Conservation (phyloP, 2,797 vertebrate species). For the Anomalospiza imberbis region DNA sequence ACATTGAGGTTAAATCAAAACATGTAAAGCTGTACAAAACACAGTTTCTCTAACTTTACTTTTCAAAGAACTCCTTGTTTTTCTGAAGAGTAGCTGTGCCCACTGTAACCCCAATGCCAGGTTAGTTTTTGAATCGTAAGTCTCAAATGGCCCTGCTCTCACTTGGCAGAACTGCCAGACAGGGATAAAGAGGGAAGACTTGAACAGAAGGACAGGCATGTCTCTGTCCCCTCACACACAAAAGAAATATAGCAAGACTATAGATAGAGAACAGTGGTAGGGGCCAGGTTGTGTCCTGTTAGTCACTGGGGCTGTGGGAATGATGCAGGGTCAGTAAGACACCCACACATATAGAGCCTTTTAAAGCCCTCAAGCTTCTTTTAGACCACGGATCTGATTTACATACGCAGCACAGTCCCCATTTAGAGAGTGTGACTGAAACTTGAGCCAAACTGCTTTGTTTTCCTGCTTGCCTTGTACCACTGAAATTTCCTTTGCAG, state of each 20-base stretch:
- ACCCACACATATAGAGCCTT: neutral
- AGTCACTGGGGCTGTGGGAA: neutral
- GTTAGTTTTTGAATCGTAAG: neutral
- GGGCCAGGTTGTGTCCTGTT: neutral
- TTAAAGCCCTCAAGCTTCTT: neutral
- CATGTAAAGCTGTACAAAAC: neutral
- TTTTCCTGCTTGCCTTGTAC: neutral
- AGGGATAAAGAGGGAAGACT: neutral
- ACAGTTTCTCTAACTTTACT: neutral
- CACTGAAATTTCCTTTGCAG: neutral
- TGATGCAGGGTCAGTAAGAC: neutral
- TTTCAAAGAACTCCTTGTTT: neutral
- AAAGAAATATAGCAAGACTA: neutral
- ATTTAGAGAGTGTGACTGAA: neutral
- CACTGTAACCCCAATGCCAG: neutral
- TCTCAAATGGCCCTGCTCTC: neutral
- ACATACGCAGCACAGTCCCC: neutral
- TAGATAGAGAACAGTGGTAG: neutral
- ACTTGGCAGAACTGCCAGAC: neutral
- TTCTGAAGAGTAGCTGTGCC: neutral
- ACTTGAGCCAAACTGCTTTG: constrained; percentile 11
- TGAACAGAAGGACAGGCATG: neutral
- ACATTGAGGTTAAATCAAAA: neutral
- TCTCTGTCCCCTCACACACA: neutral
- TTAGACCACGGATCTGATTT: neutral